Conservation (phyloP, 2,888 invertebrate genomes). For the Camptogramma bilineatum region DNA sequence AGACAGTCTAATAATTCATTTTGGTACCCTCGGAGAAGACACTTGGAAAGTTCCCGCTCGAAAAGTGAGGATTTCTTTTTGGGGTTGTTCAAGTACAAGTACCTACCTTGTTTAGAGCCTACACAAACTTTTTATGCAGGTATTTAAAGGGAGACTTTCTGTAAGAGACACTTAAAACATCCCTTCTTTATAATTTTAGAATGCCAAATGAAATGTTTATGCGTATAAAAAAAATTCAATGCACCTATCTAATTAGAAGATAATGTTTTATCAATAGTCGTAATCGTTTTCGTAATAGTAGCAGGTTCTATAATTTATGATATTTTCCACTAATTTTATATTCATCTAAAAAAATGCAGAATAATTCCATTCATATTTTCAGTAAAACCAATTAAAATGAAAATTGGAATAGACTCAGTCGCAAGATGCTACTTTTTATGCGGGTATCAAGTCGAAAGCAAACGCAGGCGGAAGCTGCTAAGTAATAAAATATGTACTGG, state of each 20-base stretch:
- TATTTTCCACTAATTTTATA: too few relatives aligned
- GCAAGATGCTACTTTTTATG: neutral
- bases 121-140: conserved; percentile 7
- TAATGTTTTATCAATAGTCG: too few relatives aligned
- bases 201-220: neutral
- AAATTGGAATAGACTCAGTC: too few relatives aligned
- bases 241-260: neutral
- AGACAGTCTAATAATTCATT: conserved; percentile 83
- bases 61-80: conserved; percentile 56
- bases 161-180: conserved; percentile 13
- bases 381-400: too few relatives aligned
- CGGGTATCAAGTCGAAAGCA: neutral
- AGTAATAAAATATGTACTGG: conserved; percentile 21
- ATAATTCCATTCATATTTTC: too few relatives aligned
- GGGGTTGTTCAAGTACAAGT: conserved; percentile 41
- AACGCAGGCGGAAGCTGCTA: neutral
- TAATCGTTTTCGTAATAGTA: too few relatives aligned
- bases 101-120: conserved; percentile 26
- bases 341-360: too few relatives aligned
- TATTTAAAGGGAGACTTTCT: conserved; percentile 12
- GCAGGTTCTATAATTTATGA: too few relatives aligned
- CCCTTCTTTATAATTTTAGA: neutral
- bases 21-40: conserved; percentile 67
- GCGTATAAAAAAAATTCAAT: neutral
- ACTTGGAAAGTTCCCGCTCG: conserved; percentile 68